phyloP scores from a whole-genome alignment of 2,888 invertebrate genomes.

The Electrophaes corylata region DNA sequence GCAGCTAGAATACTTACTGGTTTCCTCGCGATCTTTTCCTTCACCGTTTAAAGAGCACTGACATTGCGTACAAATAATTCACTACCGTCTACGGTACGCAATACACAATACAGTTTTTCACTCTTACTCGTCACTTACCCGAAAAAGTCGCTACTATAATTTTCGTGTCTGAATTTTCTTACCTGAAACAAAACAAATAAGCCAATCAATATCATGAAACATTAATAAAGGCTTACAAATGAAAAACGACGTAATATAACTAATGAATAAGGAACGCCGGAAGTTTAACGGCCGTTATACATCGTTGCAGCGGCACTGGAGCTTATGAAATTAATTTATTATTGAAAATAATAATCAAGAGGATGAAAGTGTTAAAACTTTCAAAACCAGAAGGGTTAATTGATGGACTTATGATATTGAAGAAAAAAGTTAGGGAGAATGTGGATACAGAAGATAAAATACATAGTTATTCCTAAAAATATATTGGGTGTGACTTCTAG shows the following conservation, averaged over 20 bases:
- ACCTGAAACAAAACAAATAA: slow-evolving; percentile 49
- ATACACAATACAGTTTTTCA: not conserved
- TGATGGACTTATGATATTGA: no score
- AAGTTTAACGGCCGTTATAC: slow-evolving; percentile 43
- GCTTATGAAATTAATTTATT: slow-evolving; percentile 46
- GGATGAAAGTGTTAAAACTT: slow-evolving; percentile 17
- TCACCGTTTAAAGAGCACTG: no score
- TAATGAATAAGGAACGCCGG: slow-evolving; percentile 45
- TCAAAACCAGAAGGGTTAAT: not conserved
- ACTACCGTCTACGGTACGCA: no score
- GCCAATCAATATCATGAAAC: slow-evolving; percentile 39
- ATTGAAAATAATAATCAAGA: slow-evolving; percentile 48
- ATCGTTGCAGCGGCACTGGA: slow-evolving; percentile 26
- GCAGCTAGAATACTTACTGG: no score
- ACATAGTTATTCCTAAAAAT: no score
- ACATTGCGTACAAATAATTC: no score
- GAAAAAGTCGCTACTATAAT: not conserved
- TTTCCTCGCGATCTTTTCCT: no score
- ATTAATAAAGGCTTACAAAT: slow-evolving; percentile 40
- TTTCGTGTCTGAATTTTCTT: slow-evolving; percentile 23
- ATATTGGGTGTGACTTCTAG: no score
- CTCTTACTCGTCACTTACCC: slow-evolving; percentile 10
- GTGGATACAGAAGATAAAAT: no score
- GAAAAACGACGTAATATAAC: slow-evolving; percentile 36
- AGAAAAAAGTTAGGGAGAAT: no score